Conservation (phyloP, 2,888 invertebrate species). For the Drosophila siamana region DNA sequence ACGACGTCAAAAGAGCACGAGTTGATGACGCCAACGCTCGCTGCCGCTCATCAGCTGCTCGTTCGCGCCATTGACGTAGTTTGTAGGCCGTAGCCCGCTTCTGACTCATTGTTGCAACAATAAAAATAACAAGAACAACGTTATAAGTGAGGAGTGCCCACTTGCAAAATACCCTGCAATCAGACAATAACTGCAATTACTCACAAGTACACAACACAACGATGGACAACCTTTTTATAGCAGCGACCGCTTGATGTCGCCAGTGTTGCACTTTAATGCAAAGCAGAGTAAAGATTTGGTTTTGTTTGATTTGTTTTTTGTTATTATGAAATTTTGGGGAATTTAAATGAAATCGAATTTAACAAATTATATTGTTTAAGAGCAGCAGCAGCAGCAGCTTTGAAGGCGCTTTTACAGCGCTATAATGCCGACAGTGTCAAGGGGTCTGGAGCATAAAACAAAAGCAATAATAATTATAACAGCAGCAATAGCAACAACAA, state of each 20-base stretch:
- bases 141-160: not conserved
- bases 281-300: not conserved
- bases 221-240: not conserved
- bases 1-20: conserved; percentile 14
- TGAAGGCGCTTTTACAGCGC: not conserved
- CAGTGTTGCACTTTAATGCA: not conserved
- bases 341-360: no score
- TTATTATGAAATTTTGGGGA: no score
- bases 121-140: conserved; percentile 9
- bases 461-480: conserved; percentile 1
- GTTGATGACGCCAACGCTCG: not conserved
- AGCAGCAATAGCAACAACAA: conserved; percentile 30
- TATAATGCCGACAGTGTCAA: no score
- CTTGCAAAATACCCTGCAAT: not conserved
- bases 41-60: not conserved
- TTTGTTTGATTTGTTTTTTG: no score
- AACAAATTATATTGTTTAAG: no score
- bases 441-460: not conserved
- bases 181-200: no score
- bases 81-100: not conserved
- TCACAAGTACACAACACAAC: no score
- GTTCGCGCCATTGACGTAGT: conserved; percentile 6
- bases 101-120: conserved; percentile 46
- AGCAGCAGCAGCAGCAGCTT: not conserved
- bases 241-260: not conserved